A percentile compares a stretch with the other conserved stretches of the same genome.
phyloP scores from a whole-genome alignment of 2,797 vertebrate species.

The Gastrophryne carolinensis region DNA sequence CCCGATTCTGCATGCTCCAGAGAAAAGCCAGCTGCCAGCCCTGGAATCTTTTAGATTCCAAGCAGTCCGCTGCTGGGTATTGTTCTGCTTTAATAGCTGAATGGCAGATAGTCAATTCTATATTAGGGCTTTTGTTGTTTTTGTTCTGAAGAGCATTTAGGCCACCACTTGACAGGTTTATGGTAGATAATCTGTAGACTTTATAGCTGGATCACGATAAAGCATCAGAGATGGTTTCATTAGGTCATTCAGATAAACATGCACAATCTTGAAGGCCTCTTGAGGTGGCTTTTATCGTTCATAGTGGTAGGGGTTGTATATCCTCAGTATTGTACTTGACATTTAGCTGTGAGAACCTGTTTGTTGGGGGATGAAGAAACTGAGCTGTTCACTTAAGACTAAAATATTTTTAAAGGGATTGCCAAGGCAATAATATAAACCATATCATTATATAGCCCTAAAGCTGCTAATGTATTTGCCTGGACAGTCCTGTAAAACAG shows the following conservation, averaged over 20 bases:
- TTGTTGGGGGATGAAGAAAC: too few species aligned
- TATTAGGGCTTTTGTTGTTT: constrained; percentile 2
- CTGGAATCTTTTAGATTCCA: too few species aligned
- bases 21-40: too few species aligned
- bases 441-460: too few species aligned
- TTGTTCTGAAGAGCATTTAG: not conserved
- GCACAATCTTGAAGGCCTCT: not conserved
- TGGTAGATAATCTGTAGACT: constrained; percentile 1
- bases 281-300: not conserved
- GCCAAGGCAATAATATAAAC: too few species aligned
- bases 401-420: too few species aligned
- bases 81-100: not conserved
- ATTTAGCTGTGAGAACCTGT: not conserved
- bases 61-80: too few species aligned
- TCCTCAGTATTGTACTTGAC: not conserved
- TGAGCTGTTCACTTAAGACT: too few species aligned
- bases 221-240: not conserved
- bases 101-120: constrained; percentile 9
- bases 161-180: constrained; percentile 1
- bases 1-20: too few species aligned
- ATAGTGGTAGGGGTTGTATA: not conserved
- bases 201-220: not conserved
- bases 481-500: too few species aligned
- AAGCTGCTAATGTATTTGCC: too few species aligned
- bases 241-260: not conserved